A percentile compares a stretch with the other conserved stretches of the same genome.
Conservation (phyloP, 2,888 invertebrate species). For the Vanessa cardui region DNA sequence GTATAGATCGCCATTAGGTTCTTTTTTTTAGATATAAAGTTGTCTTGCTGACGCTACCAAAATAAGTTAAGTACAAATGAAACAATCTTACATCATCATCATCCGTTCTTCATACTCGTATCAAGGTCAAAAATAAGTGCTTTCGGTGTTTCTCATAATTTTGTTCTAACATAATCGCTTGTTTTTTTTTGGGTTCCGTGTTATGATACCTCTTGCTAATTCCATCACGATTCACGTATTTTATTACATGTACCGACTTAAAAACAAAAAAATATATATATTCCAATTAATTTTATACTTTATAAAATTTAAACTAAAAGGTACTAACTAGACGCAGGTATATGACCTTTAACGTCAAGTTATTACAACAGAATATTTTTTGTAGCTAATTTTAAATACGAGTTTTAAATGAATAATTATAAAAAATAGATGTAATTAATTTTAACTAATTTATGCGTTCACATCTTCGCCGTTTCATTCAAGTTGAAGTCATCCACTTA, state of each 20-base stretch:
- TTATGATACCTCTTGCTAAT: slow-evolving; percentile 16
- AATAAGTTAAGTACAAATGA: not conserved
- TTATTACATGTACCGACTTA: not conserved
- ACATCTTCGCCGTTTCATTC: no score
- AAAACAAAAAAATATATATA: not conserved
- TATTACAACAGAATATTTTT: no score
- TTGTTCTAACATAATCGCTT: slow-evolving; percentile 5
- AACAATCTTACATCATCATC: not conserved
- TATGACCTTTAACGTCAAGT: no score
- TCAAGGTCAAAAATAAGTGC: slow-evolving; percentile 38
- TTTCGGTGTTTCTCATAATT: slow-evolving; percentile 24
- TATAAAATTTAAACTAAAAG: not conserved
- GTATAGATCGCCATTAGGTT: no score
- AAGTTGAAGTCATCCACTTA: no score
- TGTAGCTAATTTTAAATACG: no score
- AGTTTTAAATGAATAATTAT: no score
- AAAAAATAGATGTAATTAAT: no score
- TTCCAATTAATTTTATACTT: not conserved
- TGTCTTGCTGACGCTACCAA: not conserved
- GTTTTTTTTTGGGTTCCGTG: slow-evolving; percentile 17
- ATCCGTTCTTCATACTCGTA: not conserved
- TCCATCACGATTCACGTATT: slow-evolving; percentile 12
- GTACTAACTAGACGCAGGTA: no score
- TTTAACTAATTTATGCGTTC: no score
- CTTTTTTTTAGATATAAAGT: no score